Evolutionary conservation across 2,888 invertebrate species (phyloP).

Genomic region (Drosophila lacicola): DNA sequence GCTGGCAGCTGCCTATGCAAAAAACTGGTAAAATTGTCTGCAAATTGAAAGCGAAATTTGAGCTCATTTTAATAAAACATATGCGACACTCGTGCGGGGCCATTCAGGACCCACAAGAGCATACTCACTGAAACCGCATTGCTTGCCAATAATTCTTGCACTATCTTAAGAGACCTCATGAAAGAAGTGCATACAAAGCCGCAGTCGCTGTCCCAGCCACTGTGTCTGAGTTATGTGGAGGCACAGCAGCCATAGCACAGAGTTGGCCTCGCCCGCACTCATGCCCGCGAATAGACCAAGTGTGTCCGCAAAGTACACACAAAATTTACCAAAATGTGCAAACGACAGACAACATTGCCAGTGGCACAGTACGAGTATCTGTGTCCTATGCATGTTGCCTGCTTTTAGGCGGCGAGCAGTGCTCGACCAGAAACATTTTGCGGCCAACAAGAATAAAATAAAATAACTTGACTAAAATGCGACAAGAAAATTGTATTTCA

Average conservation of each 20-base stretch:
- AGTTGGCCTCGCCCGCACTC: conserved; percentile 43
- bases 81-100: conserved; percentile 55
- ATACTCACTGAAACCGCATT: conserved; percentile 48
- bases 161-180: conserved; percentile 66
- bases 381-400: conserved; percentile 22
- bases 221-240: conserved; percentile 65
- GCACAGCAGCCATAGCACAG: conserved; percentile 23
- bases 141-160: conserved; percentile 77
- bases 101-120: background rate
- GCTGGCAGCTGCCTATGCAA: conserved; percentile 34
- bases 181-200: conserved; percentile 81
- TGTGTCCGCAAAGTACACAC: conserved; percentile 67
- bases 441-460: conserved; percentile 70
- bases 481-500: conserved; percentile 81
- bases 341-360: conserved; percentile 70
- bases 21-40: conserved; percentile 61
- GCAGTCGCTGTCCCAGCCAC: conserved; percentile 45
- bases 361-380: conserved; percentile 16
- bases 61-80: conserved; percentile 77
- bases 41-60: conserved; percentile 78
- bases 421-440: conserved; percentile 60
- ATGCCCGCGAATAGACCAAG: conserved; percentile 9
- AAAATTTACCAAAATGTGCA: conserved; percentile 75
- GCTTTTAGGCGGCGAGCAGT: conserved; percentile 41
- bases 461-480: conserved; percentile 81